Evolutionary conservation across 2,113 vertebrate species (phyloP), one percentile per base, ranked within the genome.

Genomic region (Hypomesus transpacificus): DNA sequence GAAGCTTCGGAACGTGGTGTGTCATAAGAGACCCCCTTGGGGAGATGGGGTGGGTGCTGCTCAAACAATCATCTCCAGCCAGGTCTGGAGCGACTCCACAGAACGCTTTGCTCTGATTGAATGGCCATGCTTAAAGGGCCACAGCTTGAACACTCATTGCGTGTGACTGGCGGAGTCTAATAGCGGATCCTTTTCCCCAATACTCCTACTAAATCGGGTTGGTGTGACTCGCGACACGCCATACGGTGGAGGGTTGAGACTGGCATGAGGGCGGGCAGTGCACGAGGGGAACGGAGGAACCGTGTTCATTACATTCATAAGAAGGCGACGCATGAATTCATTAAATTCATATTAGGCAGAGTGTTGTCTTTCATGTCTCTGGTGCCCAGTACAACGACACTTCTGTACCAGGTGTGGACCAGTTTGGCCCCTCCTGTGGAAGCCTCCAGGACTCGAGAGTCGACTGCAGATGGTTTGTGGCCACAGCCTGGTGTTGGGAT

Each of bases 151-250:
- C 54, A 28, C 53, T 13, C 24, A 3, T 24, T 68, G 34, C 8
- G 11, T 75, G 53, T 63, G n/a, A 79, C n/a, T 57, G 70, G 17
- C 74, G 61, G 72, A 56, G 46, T 75, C 34, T 68, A 58, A 78
- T 18, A 62, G n/a, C 26, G 7, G 9, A 46, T 65, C 65, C 59
- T 65, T 79, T 77, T 76, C 69, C 61, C 69, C 56, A 46, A 46
- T 46, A 46, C 39, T 63, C n/a, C 70, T 39, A 7, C 57, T 50
- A 8, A 31, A 22, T 9, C 13, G n/a, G 18, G 14, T 73, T 71
- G 75, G 66, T 72, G 82, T 80, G 70, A 70, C 57, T 52, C 79
- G 74, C 68, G 67, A 65, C 65, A 60, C 28, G 61, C 34, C 14
- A 39, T 63, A 3, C 11, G 9, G 2, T 26, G 28, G 17, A 17